Evolutionary conservation across 2,797 vertebrate species (phyloP), one percentile per base, ranked within the genome.

Genomic region (Falco peregrinus): DNA sequence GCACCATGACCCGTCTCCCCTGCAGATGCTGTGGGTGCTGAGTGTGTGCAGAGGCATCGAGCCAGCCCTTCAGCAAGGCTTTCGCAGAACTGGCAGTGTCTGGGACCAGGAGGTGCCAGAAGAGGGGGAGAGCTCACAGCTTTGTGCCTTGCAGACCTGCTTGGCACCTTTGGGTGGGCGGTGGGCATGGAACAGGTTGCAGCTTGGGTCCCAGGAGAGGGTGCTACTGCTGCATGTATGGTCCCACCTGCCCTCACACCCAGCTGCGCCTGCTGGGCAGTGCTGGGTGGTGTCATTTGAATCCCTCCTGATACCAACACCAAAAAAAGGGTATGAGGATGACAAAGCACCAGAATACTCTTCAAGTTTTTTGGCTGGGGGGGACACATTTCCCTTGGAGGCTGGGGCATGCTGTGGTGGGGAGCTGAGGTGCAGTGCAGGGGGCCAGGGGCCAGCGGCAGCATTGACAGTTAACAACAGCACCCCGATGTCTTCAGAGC

Each of bases 161-260:
- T 51, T 63, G 60, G 41, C 45, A 15, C 25, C 47, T 45, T 59
- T 0, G 2, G 28, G 39, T 53, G 45, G 21, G 71, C 3, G 6
- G 26, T 6, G 3, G 24, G 68, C 87, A 53, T 9, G 6, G 71
- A 86, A 69, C 3, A 1, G 20, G 24, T 48, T 70, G 69, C 68
- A 87, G 20, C 41, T 87, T 61, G 60, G 47, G 54, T 45, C 35
- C 48, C 35, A 33, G 28, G 74, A 84, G 59, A 73, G n/a, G 56
- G 22, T 57, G 53, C 24, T 57, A 64, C 64, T 87, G 64, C 75
- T 0, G 0, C 1, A 0, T 29, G 18, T 17, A 56, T 6, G 4
- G 50, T 61, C 51, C 50, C 56, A 51, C n/a, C 57, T 75, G 61
- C 33, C 3, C 33, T 65, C 54, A 13, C n/a, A 47, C 3, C 5